Evolutionary conservation across 2,797 vertebrate genomes (phyloP).

Genomic region (Catostomus latipinnis): DNA sequence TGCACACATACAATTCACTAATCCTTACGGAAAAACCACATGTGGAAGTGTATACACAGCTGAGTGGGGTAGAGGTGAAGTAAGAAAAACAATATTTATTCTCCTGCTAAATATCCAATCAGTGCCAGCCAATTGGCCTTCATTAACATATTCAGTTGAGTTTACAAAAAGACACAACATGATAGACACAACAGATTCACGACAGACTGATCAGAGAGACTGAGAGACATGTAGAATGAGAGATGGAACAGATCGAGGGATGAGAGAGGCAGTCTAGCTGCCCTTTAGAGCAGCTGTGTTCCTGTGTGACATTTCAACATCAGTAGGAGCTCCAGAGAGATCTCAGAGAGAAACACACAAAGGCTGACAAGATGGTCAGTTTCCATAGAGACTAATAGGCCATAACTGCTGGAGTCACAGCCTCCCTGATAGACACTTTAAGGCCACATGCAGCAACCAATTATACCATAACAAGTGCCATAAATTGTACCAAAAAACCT

Average conservation of each 20-base stretch:
- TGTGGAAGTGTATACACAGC: constrained; percentile 52
- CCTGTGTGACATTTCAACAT: constrained; percentile 27
- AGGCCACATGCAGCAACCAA: neutral
- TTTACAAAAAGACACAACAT: neutral
- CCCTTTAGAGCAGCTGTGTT: constrained; percentile 12
- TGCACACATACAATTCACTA: constrained; percentile 12
- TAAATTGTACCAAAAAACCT: neutral
- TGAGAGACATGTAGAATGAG: neutral
- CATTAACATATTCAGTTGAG: constrained; percentile 3
- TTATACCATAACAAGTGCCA: constrained; percentile 1
- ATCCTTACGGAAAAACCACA: constrained; percentile 43
- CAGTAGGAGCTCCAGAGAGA: neutral
- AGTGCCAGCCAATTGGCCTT: neutral
- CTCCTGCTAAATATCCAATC: neutral
- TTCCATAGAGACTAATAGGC: constrained; percentile 32
- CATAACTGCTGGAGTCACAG: neutral
- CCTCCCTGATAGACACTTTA: constrained; percentile 2
- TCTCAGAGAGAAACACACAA: neutral
- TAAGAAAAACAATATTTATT: constrained; percentile 31
- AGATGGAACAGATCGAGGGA: neutral
- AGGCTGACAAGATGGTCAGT: neutral
- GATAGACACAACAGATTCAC: neutral
- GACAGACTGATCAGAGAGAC: neutral
- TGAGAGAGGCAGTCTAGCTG: neutral
- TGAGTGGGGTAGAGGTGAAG: constrained; percentile 51